Base-by-base conservation (phyloP, 2,888 invertebrate genomes). In the Chrysomela aeneicollis region DNA sequence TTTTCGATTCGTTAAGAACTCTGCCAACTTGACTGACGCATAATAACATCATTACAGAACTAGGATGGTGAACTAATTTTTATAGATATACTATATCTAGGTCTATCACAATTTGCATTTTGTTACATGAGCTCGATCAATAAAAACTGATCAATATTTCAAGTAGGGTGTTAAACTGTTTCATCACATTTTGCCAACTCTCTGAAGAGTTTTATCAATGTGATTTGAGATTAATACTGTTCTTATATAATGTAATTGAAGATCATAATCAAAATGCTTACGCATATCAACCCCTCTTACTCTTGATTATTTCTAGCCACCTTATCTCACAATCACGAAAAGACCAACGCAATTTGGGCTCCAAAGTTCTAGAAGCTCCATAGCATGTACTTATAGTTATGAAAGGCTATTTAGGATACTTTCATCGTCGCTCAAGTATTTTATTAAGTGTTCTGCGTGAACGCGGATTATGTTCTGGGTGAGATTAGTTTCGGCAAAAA, bases 401-500 rank as follows among this genome's bases (percentile, higher is more conserved):
- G 51, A 21, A 52, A 53, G 63, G 60, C 42, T 54, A 65, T 63
- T 68, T 63, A 6, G 2, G 68, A 64, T 55, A 64, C 61, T 63
- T 62, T 58, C 62, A 32, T 42, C 15, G 57, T 57, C 60, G 35
- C n/a, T n/a, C n/a, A n/a, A n/a, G n/a, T n/a, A n/a, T n/a, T n/a
- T n/a, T n/a, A n/a, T 54, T 65, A 61, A 61, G 54, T 58, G 52
- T 58, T 64, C 63, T 51, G 51, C 63, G 61, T 65, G 61, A 68
- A 59, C 55, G 62, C 54, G 55, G 61, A 55, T 59, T 60, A 57
- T 61, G 61, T 59, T 68, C 60, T 51, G 46, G 18, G 58, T 22
- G 52, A 63, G 65, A 68, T 68, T 65, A 68, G 55, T 63, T 65
- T 54, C 57, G 55, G 63, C 61, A 61, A 63, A 50, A 52, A 63